Conservation (phyloP, 2,797 vertebrate genomes). For the Cynopterus sphinx region DNA sequence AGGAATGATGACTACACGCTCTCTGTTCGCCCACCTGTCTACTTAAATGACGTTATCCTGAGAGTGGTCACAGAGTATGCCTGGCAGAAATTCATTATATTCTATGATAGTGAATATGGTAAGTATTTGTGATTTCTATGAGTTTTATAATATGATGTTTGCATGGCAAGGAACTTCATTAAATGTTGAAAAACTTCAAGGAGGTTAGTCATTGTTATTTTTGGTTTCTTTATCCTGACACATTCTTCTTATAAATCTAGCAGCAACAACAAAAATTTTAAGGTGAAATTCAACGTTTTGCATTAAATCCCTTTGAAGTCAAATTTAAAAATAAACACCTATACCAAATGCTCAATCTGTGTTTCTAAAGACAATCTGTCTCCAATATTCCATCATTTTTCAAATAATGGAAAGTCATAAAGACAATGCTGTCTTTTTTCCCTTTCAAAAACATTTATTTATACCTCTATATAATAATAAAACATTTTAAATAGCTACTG, state of each 20-base stretch:
- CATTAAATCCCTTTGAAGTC: constrained; percentile 53
- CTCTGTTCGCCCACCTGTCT: constrained; percentile 95
- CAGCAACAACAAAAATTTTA: constrained; percentile 13
- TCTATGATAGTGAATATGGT: constrained; percentile 98
- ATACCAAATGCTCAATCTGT: not conserved
- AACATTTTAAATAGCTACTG: not conserved
- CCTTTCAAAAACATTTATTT: not conserved
- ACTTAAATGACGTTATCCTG: constrained; percentile 97
- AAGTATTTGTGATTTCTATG: constrained; percentile 75
- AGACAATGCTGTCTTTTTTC: not conserved
- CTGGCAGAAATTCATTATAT: constrained; percentile 99
- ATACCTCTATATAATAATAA: not conserved
- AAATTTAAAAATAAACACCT: not conserved
- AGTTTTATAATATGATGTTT: constrained; percentile 44
- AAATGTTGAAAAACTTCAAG: constrained; percentile 24
- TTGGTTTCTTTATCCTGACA: constrained; percentile 45
- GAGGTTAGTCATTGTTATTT: constrained; percentile 42
- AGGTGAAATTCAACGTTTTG: constrained; percentile 33
- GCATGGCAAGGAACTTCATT: not conserved
- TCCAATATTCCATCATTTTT: not conserved
- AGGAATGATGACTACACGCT: constrained; percentile 96
- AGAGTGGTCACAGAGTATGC: constrained; percentile 97
- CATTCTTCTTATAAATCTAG: not conserved
- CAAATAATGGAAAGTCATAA: not conserved
- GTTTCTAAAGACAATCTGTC: not conserved